phyloP scores from a whole-genome alignment of 2,113 vertebrate species.

The Rhinolophus ferrumequinum region DNA sequence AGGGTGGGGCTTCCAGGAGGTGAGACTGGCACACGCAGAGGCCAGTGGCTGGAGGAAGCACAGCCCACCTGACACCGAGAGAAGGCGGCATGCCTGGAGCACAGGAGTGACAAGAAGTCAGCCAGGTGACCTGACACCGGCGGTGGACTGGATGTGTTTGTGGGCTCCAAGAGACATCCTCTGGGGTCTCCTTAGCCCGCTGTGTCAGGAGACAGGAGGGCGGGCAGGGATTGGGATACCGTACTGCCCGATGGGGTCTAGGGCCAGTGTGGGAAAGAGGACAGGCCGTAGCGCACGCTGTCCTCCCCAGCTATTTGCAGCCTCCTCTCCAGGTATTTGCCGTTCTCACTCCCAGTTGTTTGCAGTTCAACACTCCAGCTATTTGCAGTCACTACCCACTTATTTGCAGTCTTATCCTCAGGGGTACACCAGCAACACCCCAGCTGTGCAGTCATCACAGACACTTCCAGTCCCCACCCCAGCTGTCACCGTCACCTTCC shows the following conservation, averaged over 20 bases:
- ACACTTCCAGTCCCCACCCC: not conserved
- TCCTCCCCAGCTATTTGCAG: not conserved
- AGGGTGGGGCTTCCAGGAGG: too few species aligned
- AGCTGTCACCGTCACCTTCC: not conserved
- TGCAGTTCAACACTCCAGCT: not conserved
- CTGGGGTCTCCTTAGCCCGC: not conserved
- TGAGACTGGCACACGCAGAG: not conserved
- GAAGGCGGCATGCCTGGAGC: rapidly evolving
- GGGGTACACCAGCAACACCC: not conserved
- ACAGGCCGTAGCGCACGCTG: rapidly evolving
- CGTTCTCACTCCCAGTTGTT: not conserved
- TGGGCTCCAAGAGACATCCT: not conserved
- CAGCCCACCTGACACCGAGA: not conserved
- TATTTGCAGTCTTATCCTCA: not conserved
- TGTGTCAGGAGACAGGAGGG: not conserved
- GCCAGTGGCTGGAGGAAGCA: not conserved
- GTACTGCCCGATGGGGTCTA: not conserved
- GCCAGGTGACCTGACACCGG: not conserved
- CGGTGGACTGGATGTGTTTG: rapidly evolving
- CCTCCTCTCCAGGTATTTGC: not conserved
- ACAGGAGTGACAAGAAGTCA: not conserved
- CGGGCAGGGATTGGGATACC: rapidly evolving
- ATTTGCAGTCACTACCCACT: not conserved
- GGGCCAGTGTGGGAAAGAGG: too few species aligned
- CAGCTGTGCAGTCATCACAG: constrained; percentile 1